Conservation (phyloP, 1,140 invertebrate species). For the Glossosoma conforme region DNA sequence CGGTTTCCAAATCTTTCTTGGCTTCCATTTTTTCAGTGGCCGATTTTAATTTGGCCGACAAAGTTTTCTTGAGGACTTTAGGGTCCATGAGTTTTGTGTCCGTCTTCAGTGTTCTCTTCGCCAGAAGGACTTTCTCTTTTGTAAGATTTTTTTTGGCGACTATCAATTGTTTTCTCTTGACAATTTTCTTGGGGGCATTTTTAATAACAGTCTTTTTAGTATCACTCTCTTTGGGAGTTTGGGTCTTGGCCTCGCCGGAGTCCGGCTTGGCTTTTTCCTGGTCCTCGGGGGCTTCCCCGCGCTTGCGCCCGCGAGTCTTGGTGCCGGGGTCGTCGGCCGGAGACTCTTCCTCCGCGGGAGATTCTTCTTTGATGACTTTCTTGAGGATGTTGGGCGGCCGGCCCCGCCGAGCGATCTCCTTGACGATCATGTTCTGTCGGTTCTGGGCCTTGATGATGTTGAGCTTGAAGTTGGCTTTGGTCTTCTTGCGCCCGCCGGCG, state of each 20-base stretch:
- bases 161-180: conserved; percentile 28
- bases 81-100: conserved; percentile 36
- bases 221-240: conserved; percentile 41
- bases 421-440: conserved; percentile 1
- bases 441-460: conserved; percentile 18
- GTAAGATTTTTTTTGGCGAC: conserved; percentile 44
- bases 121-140: conserved; percentile 40
- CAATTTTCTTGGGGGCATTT: conserved; percentile 15
- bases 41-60: conserved; percentile 21
- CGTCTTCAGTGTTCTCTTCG: conserved; percentile 40
- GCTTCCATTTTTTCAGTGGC: conserved; percentile 18
- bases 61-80: conserved; percentile 12
- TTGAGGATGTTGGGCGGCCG: conserved; percentile 11
- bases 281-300: conserved; percentile 38
- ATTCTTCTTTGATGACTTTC: conserved; percentile 1
- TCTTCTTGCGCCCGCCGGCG: conserved; percentile 15
- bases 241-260: conserved; percentile 36
- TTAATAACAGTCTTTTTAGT: conserved; percentile 22
- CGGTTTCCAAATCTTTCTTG: conserved; percentile 29
- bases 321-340: background rate
- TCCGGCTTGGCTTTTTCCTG: conserved; percentile 35
- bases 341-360: background rate
- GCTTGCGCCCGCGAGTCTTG: conserved; percentile 6
- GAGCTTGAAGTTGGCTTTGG: conserved; percentile 26
- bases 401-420: conserved; percentile 2